These are phyloP conservation scores for Teleopsis dalmanni DNA, from an alignment of 1,140 invertebrate species.

Conservation along the genomic window DNA sequence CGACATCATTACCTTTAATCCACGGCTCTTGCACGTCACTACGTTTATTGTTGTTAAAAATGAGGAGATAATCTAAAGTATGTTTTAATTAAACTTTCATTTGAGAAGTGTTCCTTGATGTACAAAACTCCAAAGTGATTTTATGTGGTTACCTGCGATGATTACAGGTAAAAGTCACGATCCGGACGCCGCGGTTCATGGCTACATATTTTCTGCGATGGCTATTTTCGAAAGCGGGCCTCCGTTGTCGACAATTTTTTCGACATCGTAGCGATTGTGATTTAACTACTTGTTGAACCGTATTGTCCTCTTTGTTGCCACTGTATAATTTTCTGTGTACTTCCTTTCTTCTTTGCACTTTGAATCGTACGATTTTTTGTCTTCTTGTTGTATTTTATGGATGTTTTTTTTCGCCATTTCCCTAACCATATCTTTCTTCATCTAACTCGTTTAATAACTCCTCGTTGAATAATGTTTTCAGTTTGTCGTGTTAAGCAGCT, in stretches of 20 bases:
- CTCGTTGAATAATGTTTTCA: slow-evolving; percentile 22
- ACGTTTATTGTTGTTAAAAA: too few species aligned
- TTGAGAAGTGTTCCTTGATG: too few species aligned
- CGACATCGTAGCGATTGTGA: neutral
- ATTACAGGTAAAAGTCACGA: too few species aligned
- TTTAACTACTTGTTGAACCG: slow-evolving; percentile 2
- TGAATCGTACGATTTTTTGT: slow-evolving; percentile 26
- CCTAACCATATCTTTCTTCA: slow-evolving; percentile 6
- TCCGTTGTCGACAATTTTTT: neutral
- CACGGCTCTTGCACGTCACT: too few species aligned
- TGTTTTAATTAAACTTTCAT: too few species aligned
- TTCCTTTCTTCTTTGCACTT: slow-evolving; percentile 19
- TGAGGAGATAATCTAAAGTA: too few species aligned
- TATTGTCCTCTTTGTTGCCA: slow-evolving; percentile 41
- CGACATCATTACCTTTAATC: too few species aligned
- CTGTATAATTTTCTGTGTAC: slow-evolving; percentile 32
- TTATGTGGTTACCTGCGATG: too few species aligned
- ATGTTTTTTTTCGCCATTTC: slow-evolving; percentile 23
- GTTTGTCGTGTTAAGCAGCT: slow-evolving; percentile 19
- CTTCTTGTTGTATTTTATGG: slow-evolving; percentile 36
- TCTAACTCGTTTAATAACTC: slow-evolving; percentile 21
- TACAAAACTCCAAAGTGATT: too few species aligned
- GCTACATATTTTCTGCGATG: neutral
- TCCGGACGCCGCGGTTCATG: too few species aligned
- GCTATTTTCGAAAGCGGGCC: neutral